Percentiles rank a stretch among this genome's conserved stretches.
These are phyloP conservation scores for Asteroscopus sphinx DNA, from an alignment of 2,888 invertebrate species.

Conservation along the genomic window DNA sequence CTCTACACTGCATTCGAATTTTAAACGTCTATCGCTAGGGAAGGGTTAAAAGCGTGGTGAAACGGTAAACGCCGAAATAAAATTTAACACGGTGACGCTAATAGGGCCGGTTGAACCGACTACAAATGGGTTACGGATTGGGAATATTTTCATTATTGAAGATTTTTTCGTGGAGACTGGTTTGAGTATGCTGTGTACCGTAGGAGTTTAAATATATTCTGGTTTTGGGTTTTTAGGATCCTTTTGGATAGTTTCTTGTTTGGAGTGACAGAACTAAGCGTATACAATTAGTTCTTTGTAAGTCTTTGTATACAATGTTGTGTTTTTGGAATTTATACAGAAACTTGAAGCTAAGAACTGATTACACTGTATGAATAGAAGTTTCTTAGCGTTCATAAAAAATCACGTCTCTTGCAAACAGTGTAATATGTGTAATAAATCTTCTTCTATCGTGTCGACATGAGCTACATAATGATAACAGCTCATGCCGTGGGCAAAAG, in stretches of 20 bases:
- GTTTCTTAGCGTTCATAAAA: no score
- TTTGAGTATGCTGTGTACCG: constrained; percentile 32
- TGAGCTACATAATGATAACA: no score
- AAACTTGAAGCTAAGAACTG: no score
- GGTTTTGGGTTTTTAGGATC: constrained; percentile 3
- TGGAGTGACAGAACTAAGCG: neutral
- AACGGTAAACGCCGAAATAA: constrained; percentile 60
- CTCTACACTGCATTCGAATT: constrained; percentile 32
- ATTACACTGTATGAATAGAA: no score
- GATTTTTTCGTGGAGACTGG: constrained; percentile 34
- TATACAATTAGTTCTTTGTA: no score
- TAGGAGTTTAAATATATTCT: constrained; percentile 22
- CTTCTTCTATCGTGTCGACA: no score
- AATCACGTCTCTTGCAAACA: no score
- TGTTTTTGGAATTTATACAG: no score
- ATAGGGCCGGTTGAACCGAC: constrained; percentile 51
- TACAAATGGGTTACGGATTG: constrained; percentile 42
- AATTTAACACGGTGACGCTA: constrained; percentile 62
- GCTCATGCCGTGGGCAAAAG: no score
- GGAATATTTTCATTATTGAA: constrained; percentile 51
- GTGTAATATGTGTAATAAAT: no score
- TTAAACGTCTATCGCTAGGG: constrained; percentile 28
- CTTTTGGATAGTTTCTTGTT: constrained; percentile 1
- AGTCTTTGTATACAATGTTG: no score
- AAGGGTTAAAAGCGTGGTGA: constrained; percentile 41